Evolutionary conservation across 1,140 invertebrate genomes (phyloP), one percentile per base, ranked within the genome.

Genomic region (Hesperophylax magnus): DNA sequence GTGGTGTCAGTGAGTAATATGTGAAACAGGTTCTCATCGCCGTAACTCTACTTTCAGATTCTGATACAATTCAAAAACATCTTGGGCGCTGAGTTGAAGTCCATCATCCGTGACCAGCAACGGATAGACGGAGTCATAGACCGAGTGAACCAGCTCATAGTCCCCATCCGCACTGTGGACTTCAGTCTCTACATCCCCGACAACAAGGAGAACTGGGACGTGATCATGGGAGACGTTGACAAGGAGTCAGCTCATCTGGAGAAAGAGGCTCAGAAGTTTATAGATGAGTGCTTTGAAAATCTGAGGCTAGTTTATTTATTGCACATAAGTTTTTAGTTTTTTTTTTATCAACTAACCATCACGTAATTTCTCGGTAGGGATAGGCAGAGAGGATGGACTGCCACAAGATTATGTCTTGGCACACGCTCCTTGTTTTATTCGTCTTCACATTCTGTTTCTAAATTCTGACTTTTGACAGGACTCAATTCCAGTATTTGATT

Each of bases 11-110:
- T 47, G 3, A 1, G 39, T 47, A 47, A 14, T 14, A 14, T 47
- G 9, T 47, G 39, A 47, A 11, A 47, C 3, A 14, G 8, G 9
- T 47, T 14, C 39, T 47, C 39, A 47, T 47, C 14, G 39, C 14
- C 8, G 4, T 86, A 18, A 52, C 9, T 22, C 22, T 56, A 72
- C 15, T 84, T 86, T 65, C 72, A 94, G 92, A 92, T 95, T 0
- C 90, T 97, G 0, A 92, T 95, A 85, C 95, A 98, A 86, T 97
- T 97, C 85, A 94, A 96, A 86, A 97, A 97, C 81, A 95, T 98
- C 65, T 97, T 98, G 86, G 95, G 96, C 0, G 90, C 93, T 5
- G 95, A 97, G 85, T 88, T 98, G 0, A 96, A 97, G 85, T 93
- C 95, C 0, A 94, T 97, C 14, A 95, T 97, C 20, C 94, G 93